Evolutionary conservation across 1,140 invertebrate species (phyloP), one percentile per base, ranked within the genome.

Genomic region (Andrena cerasifolii): DNA sequence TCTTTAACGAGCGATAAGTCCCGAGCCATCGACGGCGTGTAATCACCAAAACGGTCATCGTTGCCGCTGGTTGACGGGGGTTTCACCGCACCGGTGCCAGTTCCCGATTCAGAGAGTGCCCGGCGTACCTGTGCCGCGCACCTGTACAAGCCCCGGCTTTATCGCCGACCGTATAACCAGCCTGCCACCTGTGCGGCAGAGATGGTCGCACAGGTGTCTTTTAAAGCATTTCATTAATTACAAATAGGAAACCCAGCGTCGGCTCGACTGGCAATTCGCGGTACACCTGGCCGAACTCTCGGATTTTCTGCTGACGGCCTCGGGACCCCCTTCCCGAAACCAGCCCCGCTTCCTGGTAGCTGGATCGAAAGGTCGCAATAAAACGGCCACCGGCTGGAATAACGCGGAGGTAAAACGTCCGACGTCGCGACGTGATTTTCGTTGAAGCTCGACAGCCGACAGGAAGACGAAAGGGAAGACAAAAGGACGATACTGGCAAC

Each of bases 151-250:
- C 4, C 73, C 78, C 72, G 40, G 83, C 65, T 84, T 84, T 84
- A 84, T 84, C 83, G 81, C 77, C 78, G 78, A 77, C 77, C 78
- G 78, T 81, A 72, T 77, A 84, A 62, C 65, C 68, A 72, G 78
- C 77, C 79, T 84, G 84, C 85, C 89, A 90, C 88, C 90, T 90
- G 89, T 89, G 87, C 85, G 62, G 76, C 87, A 63, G 80, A 83
- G 86, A 86, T 88, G 81, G 85, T 84, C 84, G 86, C 87, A 89
- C 90, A 91, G 90, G 90, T 91, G 90, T 91, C 89, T 86, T 87
- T 90, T 85, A 87, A 88, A 88, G 85, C 84, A 72, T 90, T 90
- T 89, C 90, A 90, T 90, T 91, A 91, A 90, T 90, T 91, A 89
- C 88, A 84, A 90, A 90, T 83, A 86, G 85, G 78, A 85, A 90